These are phyloP conservation scores for Nannobrachium achirus DNA, from an alignment of 2,113 vertebrate genomes.

Conservation along the genomic window DNA sequence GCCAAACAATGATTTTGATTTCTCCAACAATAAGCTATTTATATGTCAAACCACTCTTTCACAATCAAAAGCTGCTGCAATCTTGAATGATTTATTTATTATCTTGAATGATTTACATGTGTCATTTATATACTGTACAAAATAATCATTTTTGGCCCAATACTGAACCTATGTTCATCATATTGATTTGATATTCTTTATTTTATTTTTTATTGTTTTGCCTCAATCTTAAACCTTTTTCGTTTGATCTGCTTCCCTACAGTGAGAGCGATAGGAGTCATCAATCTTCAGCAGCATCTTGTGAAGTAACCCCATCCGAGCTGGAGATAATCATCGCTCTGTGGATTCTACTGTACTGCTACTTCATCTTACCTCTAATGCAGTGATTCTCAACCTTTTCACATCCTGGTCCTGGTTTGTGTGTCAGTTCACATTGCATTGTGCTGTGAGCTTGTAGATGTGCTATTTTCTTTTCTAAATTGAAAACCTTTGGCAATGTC, in stretches of 20 bases:
- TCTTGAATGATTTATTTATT: too few relatives aligned
- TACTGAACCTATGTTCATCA: not conserved
- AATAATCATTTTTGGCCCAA: too few relatives aligned
- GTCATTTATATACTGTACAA: too few relatives aligned
- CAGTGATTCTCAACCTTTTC: not conserved
- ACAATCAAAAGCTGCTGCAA: too few relatives aligned
- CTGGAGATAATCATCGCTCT: slow-evolving; percentile 83
- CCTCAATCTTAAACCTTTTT: not conserved
- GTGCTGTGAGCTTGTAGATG: slow-evolving; percentile 11
- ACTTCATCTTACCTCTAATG: slow-evolving; percentile 78
- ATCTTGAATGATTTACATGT: too few relatives aligned
- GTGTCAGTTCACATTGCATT: not conserved
- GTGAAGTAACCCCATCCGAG: slow-evolving; percentile 64
- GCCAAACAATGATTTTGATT: too few relatives aligned
- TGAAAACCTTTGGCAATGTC: not conserved
- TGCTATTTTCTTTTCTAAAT: slow-evolving; percentile 1
- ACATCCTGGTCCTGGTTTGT: too few relatives aligned
- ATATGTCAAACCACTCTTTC: not conserved
- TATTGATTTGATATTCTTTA: not conserved
- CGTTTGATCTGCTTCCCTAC: slow-evolving; percentile 41
- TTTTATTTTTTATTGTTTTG: too few relatives aligned
- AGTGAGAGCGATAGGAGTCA: slow-evolving; percentile 21
- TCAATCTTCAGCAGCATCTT: slow-evolving; percentile 34
- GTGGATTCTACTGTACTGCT: slow-evolving; percentile 89
- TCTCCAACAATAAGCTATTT: too few relatives aligned